phyloP scores from a whole-genome alignment of 2,113 vertebrate genomes.

The Tychaedon coryphoeus region DNA sequence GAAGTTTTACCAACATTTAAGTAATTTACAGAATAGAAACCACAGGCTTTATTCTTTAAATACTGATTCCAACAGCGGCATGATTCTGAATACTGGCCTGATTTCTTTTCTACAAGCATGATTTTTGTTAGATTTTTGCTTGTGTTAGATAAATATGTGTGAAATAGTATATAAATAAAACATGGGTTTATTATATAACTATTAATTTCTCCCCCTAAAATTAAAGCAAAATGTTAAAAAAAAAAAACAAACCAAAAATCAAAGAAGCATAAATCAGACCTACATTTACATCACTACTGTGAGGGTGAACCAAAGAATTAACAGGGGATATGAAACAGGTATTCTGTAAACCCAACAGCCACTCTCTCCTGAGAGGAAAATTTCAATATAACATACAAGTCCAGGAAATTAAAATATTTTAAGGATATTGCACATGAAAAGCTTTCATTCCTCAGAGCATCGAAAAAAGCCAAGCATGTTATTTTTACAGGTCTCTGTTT shows the following conservation, averaged over 20 bases:
- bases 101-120: background rate
- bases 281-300: background rate
- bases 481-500: constrained; percentile 9
- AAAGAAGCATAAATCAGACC: background rate
- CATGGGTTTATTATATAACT: background rate
- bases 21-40: background rate
- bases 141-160: background rate
- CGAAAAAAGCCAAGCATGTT: background rate
- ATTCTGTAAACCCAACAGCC: background rate
- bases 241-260: background rate
- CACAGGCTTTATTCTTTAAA: background rate
- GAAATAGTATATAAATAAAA: background rate
- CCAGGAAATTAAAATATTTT: background rate
- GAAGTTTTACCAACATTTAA: background rate
- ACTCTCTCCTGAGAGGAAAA: background rate
- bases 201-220: background rate
- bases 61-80: background rate
- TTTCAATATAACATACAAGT: background rate
- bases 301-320: background rate
- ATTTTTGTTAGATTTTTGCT: background rate
- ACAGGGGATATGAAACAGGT: background rate
- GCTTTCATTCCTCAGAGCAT: constrained; percentile 5
- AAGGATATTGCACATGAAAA: constrained; percentile 23
- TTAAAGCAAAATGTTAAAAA: background rate
- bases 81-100: background rate